Evolutionary conservation across 2,888 invertebrate species (phyloP).

Genomic region (Isotomurus palustris): DNA sequence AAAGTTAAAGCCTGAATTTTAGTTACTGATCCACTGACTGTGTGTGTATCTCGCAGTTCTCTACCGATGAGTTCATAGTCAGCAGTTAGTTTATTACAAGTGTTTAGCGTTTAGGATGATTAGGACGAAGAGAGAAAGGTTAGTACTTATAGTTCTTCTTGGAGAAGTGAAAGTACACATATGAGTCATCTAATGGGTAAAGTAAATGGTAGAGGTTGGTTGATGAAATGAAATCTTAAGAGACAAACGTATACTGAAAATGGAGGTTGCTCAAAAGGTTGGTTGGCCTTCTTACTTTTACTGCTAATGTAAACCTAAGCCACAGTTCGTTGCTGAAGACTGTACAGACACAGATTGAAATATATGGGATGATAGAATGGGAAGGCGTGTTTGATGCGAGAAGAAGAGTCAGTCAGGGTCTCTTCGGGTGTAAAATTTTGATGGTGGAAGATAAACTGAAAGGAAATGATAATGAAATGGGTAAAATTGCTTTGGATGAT

Average conservation of each 20-base stretch:
- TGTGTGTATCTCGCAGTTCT: background rate
- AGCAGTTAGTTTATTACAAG: background rate
- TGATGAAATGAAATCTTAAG: too few relatives aligned
- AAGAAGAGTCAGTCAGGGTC: too few relatives aligned
- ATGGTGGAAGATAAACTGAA: constrained; percentile 20
- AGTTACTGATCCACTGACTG: background rate
- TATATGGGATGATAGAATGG: constrained; percentile 2
- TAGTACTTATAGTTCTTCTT: too few relatives aligned
- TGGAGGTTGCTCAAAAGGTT: background rate
- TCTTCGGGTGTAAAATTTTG: constrained; percentile 24
- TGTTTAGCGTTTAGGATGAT: constrained; percentile 4
- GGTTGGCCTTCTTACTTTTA: background rate
- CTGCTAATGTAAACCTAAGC: too few relatives aligned
- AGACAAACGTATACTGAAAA: too few relatives aligned
- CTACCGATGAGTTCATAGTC: background rate
- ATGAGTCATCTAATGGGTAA: too few relatives aligned
- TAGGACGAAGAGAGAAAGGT: background rate
- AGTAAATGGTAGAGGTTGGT: too few relatives aligned
- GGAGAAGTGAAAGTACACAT: too few relatives aligned
- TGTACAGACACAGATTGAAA: too few relatives aligned
- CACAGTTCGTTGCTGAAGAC: too few relatives aligned
- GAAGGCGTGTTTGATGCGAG: constrained; percentile 11
- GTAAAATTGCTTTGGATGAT: constrained; percentile 11
- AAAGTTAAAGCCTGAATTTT: background rate
- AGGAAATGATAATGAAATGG: constrained; percentile 32